Conservation (phyloP, 1,140 invertebrate species). For the Lasioglossum baleicum region DNA sequence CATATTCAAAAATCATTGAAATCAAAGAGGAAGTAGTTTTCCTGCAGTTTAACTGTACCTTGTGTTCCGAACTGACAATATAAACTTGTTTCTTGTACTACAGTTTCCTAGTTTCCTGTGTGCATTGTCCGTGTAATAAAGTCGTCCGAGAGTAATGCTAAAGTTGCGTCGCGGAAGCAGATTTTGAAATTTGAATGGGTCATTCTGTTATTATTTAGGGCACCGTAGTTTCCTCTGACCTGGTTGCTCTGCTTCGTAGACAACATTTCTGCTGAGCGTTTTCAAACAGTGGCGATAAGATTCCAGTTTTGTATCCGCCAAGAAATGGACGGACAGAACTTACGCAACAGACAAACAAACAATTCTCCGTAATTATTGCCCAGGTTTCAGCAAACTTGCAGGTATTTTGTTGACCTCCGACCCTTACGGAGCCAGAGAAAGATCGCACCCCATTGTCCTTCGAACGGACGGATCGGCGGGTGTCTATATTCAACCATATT, state of each 20-base stretch:
- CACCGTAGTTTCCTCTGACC: too few species aligned
- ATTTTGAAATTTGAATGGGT: background rate
- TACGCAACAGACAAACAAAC: background rate
- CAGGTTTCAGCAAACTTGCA: background rate
- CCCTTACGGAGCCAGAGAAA: conserved; percentile 19
- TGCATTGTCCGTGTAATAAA: too few species aligned
- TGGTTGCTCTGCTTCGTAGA: too few species aligned
- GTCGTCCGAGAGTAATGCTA: too few species aligned
- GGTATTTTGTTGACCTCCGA: background rate
- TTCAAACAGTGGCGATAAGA: background rate
- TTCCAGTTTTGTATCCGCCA: background rate
- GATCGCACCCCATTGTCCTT: conserved; percentile 29
- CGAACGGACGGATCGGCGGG: conserved; percentile 15
- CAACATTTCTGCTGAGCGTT: background rate
- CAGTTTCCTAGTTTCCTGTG: too few species aligned
- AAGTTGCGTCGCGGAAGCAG: too few species aligned
- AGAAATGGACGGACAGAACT: background rate
- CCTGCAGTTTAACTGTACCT: too few species aligned
- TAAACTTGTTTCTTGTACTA: too few species aligned
- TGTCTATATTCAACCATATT: conserved; percentile 43
- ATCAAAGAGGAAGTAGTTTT: too few species aligned
- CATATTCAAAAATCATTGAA: too few species aligned
- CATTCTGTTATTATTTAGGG: background rate
- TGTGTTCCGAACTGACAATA: too few species aligned
- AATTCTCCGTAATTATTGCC: background rate